Conservation (phyloP, 2,888 invertebrate genomes). For the Melikaiella ostensackeni region DNA sequence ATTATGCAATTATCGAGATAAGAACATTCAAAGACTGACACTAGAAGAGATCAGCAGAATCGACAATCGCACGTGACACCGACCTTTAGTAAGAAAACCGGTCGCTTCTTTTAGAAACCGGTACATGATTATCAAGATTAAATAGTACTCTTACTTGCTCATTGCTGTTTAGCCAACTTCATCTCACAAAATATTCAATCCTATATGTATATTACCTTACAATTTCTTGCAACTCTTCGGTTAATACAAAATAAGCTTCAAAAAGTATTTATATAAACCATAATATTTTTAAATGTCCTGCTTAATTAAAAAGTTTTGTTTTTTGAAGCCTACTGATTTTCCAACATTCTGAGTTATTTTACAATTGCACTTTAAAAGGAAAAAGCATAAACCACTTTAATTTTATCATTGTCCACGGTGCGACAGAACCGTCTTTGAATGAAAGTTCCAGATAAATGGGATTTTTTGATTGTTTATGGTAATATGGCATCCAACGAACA, state of each 20-base stretch:
- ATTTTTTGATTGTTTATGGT: no score
- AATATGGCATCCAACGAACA: no score
- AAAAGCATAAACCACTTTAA: background rate
- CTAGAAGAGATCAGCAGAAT: background rate
- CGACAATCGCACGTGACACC: slow-evolving; percentile 14
- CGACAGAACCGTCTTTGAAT: no score
- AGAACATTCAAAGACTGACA: background rate
- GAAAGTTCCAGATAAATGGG: no score
- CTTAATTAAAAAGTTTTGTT: no score
- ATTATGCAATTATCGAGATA: background rate
- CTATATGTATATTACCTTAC: background rate
- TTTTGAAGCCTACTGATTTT: no score
- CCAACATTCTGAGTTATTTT: no score
- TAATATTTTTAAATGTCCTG: background rate
- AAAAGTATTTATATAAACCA: background rate
- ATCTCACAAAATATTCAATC: background rate
- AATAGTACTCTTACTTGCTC: slow-evolving; percentile 3
- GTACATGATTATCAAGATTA: slow-evolving; percentile 34
- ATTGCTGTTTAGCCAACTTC: background rate
- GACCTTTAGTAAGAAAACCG: slow-evolving; percentile 19
- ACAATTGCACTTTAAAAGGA: no score
- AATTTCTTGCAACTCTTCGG: background rate
- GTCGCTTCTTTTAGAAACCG: slow-evolving; percentile 30
- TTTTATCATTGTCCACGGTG: background rate
- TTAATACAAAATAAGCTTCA: background rate